Evolutionary conservation across 2,113 vertebrate genomes (phyloP), one percentile per base, ranked within the genome.

Genomic region (Hoplias malabaricus): DNA sequence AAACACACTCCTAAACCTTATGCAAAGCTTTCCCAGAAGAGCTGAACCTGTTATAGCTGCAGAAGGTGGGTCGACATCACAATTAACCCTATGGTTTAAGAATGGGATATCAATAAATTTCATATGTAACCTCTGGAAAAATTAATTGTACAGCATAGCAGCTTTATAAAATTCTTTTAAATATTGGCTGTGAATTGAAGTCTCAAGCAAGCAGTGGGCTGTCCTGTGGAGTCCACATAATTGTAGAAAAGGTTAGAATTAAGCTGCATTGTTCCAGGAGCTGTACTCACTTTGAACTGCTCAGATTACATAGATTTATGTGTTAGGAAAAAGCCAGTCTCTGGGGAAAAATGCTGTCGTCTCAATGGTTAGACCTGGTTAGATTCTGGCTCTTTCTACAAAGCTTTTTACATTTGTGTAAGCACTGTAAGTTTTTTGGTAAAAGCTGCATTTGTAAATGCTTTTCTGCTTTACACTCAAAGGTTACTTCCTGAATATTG

Each of bases 211-310:
- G 56, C 43, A 34, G 50, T 38, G 2, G 7, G 33, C 48, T 33
- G 13, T 36, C 54, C 69, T 70, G 66, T 36, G 34, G 9, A 46
- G 36, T 38, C 40, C 43, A 48, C 23, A 9, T 5, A 9, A 16
- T 42, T 33, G 36, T 12, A 63, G 42, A 25, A 2, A 9, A 59
- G 42, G 27, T 56, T 76, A 71, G n/a, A 71, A 70, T 70, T 46
- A 65, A 75, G 66, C 67, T 75, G 48, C 23, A 27, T 54, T 70
- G 57, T 71, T 57, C 53, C 69, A 75, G 36, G 21, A 59, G 0
- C 34, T 77, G 59, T 16, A 65, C 36, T 76, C 34, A 19, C 4
- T 70, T 62, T 62, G n/a, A 74, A 38, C 65, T 21, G 7, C 7
- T 59, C 21, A 23, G 23, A 70, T 80, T 56, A 75, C 1, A 69